These are phyloP conservation scores for Desmophyllum pertusum DNA, from an alignment of 92 coral and sea anemone genomes.

Conservation along the genomic window DNA sequence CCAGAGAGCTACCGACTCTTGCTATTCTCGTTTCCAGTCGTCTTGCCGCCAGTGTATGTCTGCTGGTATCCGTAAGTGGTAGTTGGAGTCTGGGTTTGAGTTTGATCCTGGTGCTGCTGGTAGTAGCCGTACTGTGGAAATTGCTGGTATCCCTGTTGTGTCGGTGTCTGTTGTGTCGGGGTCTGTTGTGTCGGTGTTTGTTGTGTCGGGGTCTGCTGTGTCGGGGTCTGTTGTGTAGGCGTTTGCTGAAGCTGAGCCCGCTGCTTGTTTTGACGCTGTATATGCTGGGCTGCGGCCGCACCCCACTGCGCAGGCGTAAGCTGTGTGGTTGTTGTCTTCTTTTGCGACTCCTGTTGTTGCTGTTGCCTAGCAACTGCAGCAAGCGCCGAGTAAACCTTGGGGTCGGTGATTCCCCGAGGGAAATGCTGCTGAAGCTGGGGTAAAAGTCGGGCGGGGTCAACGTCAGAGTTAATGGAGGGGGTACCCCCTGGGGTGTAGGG, in stretches of 20 bases:
- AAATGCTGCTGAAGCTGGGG: constrained; percentile 91
- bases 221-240: constrained; percentile 36
- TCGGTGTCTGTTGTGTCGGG: constrained; percentile 33
- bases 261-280: constrained; percentile 47
- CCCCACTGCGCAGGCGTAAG: constrained; percentile 57
- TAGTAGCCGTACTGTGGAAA: constrained; percentile 95
- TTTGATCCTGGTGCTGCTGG: constrained; percentile 89
- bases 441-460: constrained; percentile 90
- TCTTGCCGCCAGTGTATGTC: constrained; percentile 22
- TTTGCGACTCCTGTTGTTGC: constrained; percentile 53
- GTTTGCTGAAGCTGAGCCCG: constrained; percentile 31
- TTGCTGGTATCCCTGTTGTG: constrained; percentile 57
- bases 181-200: constrained; percentile 32
- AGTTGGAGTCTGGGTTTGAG: constrained; percentile 27
- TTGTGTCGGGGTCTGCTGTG: constrained; percentile 21
- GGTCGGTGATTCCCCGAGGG: constrained; percentile 83
- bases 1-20: constrained; percentile 28
- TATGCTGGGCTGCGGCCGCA: constrained; percentile 48
- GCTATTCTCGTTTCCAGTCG: constrained; percentile 11
- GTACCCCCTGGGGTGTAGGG: constrained; percentile 99
- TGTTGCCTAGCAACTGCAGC: constrained; percentile 76
- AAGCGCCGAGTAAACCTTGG: constrained; percentile 78
- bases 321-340: constrained; percentile 44
- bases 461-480: constrained; percentile 76
- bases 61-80: constrained; percentile 45